Conservation (phyloP, 1,140 invertebrate species). For the Aphis gossypii region DNA sequence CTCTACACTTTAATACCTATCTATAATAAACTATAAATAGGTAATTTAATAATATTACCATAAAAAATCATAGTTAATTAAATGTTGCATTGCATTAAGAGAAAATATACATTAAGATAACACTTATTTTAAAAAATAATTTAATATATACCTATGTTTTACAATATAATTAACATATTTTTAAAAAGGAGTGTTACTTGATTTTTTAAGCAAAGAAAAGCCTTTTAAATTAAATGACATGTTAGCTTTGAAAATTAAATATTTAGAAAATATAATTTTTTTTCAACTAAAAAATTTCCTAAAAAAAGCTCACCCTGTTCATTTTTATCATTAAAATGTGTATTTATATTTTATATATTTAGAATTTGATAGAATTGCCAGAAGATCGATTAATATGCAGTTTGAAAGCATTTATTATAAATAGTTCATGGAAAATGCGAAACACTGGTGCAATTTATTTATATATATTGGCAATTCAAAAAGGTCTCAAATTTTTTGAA, state of each 20-base stretch:
- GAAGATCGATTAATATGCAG: conserved; percentile 49
- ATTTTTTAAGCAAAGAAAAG: not conserved
- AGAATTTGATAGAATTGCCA: conserved; percentile 12
- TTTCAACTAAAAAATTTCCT: not conserved
- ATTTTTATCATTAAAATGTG: not conserved
- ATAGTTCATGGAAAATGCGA: conserved; percentile 37
- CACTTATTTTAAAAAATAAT: not conserved
- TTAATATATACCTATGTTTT: not conserved
- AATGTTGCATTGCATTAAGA: not conserved
- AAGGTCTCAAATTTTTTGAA: conserved; percentile 43
- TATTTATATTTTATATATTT: not conserved
- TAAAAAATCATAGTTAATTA: not conserved
- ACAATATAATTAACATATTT: conserved; percentile 1
- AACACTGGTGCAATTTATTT: conserved; percentile 43
- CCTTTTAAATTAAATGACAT: not conserved
- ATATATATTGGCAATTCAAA: conserved; percentile 34
- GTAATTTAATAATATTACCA: not conserved
- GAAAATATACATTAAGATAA: not conserved
- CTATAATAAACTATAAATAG: not conserved
- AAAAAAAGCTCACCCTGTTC: not conserved
- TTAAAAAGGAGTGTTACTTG: not conserved
- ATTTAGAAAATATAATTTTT: not conserved
- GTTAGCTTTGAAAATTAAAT: not conserved
- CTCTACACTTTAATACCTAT: not conserved
- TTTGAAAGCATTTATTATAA: conserved; percentile 49